Conservation (phyloP, 2,888 invertebrate species). For the Bombylius discolor region DNA sequence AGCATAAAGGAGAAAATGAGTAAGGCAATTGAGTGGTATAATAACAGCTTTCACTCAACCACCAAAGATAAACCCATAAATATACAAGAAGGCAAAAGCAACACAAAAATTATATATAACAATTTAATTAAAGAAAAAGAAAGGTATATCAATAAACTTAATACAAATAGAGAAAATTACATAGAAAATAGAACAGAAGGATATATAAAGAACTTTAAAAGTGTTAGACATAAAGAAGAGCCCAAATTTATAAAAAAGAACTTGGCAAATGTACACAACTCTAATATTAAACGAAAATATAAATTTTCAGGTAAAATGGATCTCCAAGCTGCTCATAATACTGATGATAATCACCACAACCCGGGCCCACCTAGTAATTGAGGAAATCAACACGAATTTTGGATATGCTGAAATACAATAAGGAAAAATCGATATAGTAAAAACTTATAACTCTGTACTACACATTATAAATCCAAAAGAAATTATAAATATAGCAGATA, state of each 20-base stretch:
- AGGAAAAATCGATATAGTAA: too few species aligned
- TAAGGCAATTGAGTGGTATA: constrained; percentile 6
- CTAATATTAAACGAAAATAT: background rate
- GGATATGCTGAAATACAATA: background rate
- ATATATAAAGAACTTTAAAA: background rate
- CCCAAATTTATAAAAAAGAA: background rate
- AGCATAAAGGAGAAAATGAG: constrained; percentile 5
- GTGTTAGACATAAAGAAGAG: constrained; percentile 1
- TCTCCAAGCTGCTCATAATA: background rate
- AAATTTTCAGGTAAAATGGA: background rate
- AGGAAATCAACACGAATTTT: background rate
- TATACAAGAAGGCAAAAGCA: background rate
- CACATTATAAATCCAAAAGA: background rate
- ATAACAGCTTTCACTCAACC: constrained; percentile 1
- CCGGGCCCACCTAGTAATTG: background rate
- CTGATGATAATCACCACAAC: background rate
- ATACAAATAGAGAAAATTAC: constrained; percentile 1
- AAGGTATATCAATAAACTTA: background rate
- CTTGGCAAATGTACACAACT: background rate
- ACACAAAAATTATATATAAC: background rate
- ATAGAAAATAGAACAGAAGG: background rate
- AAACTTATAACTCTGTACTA: background rate
- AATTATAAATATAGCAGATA: background rate
- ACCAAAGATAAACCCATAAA: constrained; percentile 1
- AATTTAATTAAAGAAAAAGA: background rate